Base-by-base conservation (phyloP, 2,888 invertebrate genomes). In the Ethmia dodecea region DNA sequence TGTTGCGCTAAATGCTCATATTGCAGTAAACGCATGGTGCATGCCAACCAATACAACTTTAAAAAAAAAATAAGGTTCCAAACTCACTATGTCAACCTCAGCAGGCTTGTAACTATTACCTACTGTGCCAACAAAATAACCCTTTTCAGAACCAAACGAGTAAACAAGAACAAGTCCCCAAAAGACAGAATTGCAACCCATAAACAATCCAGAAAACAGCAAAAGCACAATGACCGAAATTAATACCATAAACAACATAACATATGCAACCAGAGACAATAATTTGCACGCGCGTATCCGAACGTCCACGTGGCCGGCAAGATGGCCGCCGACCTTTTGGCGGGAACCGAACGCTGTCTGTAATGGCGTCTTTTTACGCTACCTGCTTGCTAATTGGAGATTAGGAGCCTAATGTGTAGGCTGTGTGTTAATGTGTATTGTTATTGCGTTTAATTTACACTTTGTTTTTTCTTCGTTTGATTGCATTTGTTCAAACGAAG, bases 351-450 rank as follows among this genome's bases (percentile, higher is more conserved):
- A 60, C 69, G 69, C 65, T 70, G 60, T 61, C 60, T 61, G 58
- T 76, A 83, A 81, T 80, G 81, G 74, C 75, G 64, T 72, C 77
- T 81, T 81, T 83, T 83, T 81, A 80, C 83, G 80, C 73, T 81
- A 84, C 83, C 81, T 83, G 83, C 76, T 68, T 83, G 78, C 79
- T 83, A 83, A 84, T 84, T 81, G 78, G 76, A 73, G 75, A 81
- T 83, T 83, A 83, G 73, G 70, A 60, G 67, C 60, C 71, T 74
- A 83, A 84, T 84, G 81, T 83, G 77, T 70, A 72, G 70, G 77
- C 73, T 60, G 71, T 73, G 67, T 67, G 67, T 72, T 74, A 77
- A 75, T 72, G 64, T 51, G 53, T 60, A 63, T 65, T 73, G 76
- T 79, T 77, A 77, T 79, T 75, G 74, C 67, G 53, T 52, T 61